These are phyloP conservation scores for Epizoanthus illoricatus DNA, from an alignment of 92 coral and sea anemone genomes.

Conservation along the genomic window DNA sequence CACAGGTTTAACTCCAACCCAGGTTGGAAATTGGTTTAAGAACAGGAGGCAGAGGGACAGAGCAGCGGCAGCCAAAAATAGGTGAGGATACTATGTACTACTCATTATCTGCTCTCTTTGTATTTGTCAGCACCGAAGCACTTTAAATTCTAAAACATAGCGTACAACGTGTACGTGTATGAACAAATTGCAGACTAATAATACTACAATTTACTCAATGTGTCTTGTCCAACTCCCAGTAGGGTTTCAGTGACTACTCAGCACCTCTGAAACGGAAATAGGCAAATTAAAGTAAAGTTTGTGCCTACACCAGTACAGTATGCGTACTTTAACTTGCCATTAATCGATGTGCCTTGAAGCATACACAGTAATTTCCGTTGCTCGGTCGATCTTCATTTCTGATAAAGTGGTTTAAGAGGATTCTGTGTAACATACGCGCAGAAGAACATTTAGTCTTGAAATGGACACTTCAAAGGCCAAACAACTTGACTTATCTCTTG, in stretches of 20 bases:
- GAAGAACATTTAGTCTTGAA: slow-evolving; percentile 82
- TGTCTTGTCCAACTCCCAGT: slow-evolving; percentile 25
- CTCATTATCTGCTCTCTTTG: slow-evolving; percentile 16
- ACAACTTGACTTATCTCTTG: slow-evolving; percentile 63
- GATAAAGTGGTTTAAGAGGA: slow-evolving; percentile 74
- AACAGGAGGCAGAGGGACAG: slow-evolving; percentile 98
- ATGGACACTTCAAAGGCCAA: slow-evolving; percentile 73
- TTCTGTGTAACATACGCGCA: slow-evolving; percentile 72
- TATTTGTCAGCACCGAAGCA: slow-evolving; percentile 18
- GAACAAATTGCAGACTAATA: slow-evolving; percentile 16
- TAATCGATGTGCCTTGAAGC: slow-evolving; percentile 48
- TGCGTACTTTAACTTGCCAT: slow-evolving; percentile 27
- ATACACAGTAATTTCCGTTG: slow-evolving; percentile 57
- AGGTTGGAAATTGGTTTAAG: slow-evolving; percentile 99
- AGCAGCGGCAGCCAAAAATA: slow-evolving; percentile 99
- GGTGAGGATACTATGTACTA: slow-evolving; percentile 74
- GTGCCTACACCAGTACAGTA: slow-evolving; percentile 46
- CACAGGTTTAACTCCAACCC: slow-evolving; percentile 98
- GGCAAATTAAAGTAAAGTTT: slow-evolving; percentile 66
- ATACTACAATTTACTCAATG: slow-evolving; percentile 22
- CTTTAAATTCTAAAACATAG: slow-evolving; percentile 26
- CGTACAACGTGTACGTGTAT: slow-evolving; percentile 12
- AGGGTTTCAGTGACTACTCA: slow-evolving; percentile 44
- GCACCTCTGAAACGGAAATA: slow-evolving; percentile 71
- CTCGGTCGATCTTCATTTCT: slow-evolving; percentile 57